Conservation (phyloP, 2,113 vertebrate species). For the Saccopteryx leptura region DNA sequence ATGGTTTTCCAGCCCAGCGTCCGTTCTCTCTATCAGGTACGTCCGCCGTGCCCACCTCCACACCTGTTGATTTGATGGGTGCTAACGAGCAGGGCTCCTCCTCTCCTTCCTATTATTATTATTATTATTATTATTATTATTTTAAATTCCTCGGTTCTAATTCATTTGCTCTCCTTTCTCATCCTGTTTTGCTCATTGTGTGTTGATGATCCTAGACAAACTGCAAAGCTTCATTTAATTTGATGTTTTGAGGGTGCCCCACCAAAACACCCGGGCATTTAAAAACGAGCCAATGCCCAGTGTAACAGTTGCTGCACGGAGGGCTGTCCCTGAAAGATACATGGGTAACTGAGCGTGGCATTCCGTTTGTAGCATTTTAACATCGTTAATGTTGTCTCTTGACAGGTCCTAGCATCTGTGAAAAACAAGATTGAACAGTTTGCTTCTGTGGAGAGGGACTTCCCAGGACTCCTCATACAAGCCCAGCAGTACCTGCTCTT, state of each 20-base stretch:
- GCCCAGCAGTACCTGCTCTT: constrained; percentile 96
- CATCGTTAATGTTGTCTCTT: constrained; percentile 45
- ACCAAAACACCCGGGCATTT: constrained; percentile 56
- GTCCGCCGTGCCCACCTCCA: not conserved
- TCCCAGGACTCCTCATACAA: constrained; percentile 92
- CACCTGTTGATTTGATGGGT: rapidly evolving
- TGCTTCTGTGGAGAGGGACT: constrained; percentile 92
- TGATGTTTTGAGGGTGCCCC: constrained; percentile 54
- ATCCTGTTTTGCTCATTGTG: not conserved
- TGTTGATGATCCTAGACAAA: constrained; percentile 1
- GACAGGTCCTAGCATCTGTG: constrained; percentile 96
- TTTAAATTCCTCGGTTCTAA: not conserved
- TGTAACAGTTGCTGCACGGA: not conserved
- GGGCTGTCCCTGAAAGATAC: not conserved
- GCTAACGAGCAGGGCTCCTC: not conserved
- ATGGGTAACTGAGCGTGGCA: not conserved
- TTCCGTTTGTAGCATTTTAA: not conserved
- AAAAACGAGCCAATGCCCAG: not conserved
- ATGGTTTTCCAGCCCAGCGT: constrained; percentile 98
- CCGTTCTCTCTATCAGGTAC: constrained; percentile 97
- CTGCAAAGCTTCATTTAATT: constrained; percentile 59
- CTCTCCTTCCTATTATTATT: not conserved
- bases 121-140: not conserved
- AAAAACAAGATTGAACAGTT: constrained; percentile 97
- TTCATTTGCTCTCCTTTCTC: not conserved